These are phyloP conservation scores for Pelosia muscerda DNA, from an alignment of 2,888 invertebrate species.

Conservation along the genomic window DNA sequence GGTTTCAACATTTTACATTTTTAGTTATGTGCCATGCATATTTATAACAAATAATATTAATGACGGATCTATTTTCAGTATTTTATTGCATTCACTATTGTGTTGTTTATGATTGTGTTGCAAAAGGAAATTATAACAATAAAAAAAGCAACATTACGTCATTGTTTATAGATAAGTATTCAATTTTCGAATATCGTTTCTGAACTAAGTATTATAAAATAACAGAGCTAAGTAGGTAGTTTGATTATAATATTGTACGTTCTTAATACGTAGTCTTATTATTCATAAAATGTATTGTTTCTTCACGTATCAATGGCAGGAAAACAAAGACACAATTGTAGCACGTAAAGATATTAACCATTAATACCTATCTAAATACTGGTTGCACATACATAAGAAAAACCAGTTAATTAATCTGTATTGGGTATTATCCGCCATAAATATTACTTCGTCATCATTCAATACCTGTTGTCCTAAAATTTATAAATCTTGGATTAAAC, in stretches of 20 bases:
- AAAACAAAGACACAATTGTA: constrained; percentile 7
- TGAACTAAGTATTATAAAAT: too few relatives aligned
- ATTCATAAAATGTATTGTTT: constrained; percentile 4
- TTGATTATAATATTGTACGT: not conserved
- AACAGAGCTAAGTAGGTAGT: not conserved
- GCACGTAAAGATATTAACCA: not conserved
- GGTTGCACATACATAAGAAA: not conserved
- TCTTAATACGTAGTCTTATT: constrained; percentile 1
- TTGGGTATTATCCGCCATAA: not conserved
- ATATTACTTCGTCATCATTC: not conserved
- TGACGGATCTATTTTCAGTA: not conserved
- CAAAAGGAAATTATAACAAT: not conserved
- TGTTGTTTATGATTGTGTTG: not conserved
- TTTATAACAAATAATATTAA: not conserved
- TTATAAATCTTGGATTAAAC: not conserved
- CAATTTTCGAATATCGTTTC: too few relatives aligned
- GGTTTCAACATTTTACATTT: not conserved
- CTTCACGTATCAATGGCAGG: constrained; percentile 2
- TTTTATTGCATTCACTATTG: not conserved
- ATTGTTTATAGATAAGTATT: not conserved
- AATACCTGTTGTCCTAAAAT: not conserved
- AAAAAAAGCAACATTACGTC: not conserved
- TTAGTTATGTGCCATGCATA: not conserved
- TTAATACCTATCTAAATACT: too few relatives aligned
- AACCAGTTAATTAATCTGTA: constrained; percentile 6